These are phyloP conservation scores for Acronicta alni DNA, from an alignment of 2,888 invertebrate species.

Conservation along the genomic window DNA sequence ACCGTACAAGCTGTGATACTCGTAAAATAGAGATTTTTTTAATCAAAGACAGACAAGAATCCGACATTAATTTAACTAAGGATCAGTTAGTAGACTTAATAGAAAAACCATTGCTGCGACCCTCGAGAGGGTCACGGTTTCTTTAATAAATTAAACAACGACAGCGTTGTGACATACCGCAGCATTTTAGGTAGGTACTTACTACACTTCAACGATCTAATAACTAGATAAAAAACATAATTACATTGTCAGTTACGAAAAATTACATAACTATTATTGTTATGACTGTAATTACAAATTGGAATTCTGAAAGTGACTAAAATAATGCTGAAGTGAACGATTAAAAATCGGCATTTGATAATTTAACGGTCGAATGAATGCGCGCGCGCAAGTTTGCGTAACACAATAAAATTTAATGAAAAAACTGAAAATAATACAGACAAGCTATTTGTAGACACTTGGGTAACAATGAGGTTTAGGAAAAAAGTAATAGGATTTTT, in stretches of 20 bases:
- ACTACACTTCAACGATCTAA: background rate
- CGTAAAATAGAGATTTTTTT: too few species aligned
- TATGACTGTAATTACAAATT: constrained; percentile 11
- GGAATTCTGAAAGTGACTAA: constrained; percentile 43
- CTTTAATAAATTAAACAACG: too few species aligned
- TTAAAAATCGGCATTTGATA: constrained; percentile 39
- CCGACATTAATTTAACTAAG: too few species aligned
- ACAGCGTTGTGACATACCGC: too few species aligned
- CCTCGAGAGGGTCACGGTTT: too few species aligned
- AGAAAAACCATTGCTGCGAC: too few species aligned
- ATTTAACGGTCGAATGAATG: constrained; percentile 55
- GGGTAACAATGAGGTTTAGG: constrained; percentile 27
- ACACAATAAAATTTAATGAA: constrained; percentile 32
- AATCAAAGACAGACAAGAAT: too few species aligned
- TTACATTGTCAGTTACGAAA: constrained; percentile 40
- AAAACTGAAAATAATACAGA: constrained; percentile 27
- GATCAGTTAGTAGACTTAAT: too few species aligned
- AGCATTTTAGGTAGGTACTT: too few species aligned
- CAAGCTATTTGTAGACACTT: constrained; percentile 44
- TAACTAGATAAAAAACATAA: constrained; percentile 29
- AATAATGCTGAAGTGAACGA: constrained; percentile 18
- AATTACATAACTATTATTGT: constrained; percentile 27
- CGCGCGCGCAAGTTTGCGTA: constrained; percentile 42
- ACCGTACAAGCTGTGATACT: too few species aligned
- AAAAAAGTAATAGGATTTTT: constrained; percentile 32